Evolutionary conservation across 1,140 invertebrate genomes (phyloP).

Genomic region (Drosophila navojoa): DNA sequence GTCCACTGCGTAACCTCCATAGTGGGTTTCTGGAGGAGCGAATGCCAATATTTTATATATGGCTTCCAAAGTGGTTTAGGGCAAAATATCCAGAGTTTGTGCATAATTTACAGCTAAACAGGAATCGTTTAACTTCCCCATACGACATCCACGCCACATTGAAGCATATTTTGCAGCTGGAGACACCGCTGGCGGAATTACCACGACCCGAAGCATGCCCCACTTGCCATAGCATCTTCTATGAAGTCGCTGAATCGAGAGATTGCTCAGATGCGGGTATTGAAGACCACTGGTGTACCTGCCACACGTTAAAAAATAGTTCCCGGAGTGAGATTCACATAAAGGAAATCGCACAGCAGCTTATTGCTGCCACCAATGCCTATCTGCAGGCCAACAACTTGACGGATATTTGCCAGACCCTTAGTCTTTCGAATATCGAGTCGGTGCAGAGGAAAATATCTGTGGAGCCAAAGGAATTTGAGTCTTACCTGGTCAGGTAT

Average conservation of each 20-base stretch:
- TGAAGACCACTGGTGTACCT: slow-evolving; percentile 91
- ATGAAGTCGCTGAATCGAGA: slow-evolving; percentile 86
- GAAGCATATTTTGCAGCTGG: slow-evolving; percentile 81
- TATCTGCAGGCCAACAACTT: slow-evolving; percentile 47
- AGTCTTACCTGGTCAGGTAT: slow-evolving; percentile 24
- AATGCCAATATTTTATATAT: slow-evolving; percentile 92
- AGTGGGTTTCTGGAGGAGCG: slow-evolving; percentile 94
- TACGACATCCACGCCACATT: slow-evolving; percentile 91
- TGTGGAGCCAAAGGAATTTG: not conserved
- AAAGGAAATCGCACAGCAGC: slow-evolving; percentile 49
- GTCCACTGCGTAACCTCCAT: slow-evolving; percentile 86
- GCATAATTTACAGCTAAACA: slow-evolving; percentile 88
- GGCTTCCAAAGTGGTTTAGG: slow-evolving; percentile 90
- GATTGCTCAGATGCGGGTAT: slow-evolving; percentile 90
- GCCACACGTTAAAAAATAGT: slow-evolving; percentile 80
- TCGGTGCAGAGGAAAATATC: slow-evolving; percentile 37
- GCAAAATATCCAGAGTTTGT: slow-evolving; percentile 87
- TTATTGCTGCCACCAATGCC: slow-evolving; percentile 84
- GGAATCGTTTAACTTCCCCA: slow-evolving; percentile 89
- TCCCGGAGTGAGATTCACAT: slow-evolving; percentile 55
- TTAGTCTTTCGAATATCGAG: slow-evolving; percentile 31
- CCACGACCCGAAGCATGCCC: slow-evolving; percentile 84
- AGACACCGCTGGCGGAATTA: slow-evolving; percentile 48
- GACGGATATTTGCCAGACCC: slow-evolving; percentile 29
- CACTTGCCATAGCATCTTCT: slow-evolving; percentile 88